Evolutionary conservation across 2,888 invertebrate species (phyloP).

Genomic region (Lepidochitona cinerea): DNA sequence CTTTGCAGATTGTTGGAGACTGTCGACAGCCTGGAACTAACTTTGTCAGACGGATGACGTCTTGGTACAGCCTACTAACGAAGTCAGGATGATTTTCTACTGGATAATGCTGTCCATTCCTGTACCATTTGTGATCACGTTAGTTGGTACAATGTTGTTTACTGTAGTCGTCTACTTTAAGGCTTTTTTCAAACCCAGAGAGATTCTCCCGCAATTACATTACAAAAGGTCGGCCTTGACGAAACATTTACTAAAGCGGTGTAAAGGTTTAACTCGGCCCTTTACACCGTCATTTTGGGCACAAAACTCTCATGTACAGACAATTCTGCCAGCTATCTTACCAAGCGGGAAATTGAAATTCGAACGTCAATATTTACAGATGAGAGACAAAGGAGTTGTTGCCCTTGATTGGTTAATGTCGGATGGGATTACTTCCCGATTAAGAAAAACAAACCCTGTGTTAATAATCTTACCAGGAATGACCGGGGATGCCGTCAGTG

Average conservation of each 20-base stretch:
- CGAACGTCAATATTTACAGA: slow-evolving; percentile 55
- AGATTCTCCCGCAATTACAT: slow-evolving; percentile 47
- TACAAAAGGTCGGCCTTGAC: slow-evolving; percentile 58
- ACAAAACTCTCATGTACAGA: slow-evolving; percentile 56
- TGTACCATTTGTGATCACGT: slow-evolving; percentile 19
- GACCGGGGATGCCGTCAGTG: slow-evolving; percentile 42
- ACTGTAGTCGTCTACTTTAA: slow-evolving; percentile 41
- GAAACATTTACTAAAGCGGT: slow-evolving; percentile 50
- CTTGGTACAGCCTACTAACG: too few relatives aligned
- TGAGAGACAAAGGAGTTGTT: slow-evolving; percentile 60
- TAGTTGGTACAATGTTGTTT: slow-evolving; percentile 36
- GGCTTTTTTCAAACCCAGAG: slow-evolving; percentile 36
- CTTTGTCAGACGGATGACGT: too few relatives aligned
- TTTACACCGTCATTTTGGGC: slow-evolving; percentile 54
- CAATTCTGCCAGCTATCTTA: slow-evolving; percentile 39
- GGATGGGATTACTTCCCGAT: neutral
- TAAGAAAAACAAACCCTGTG: slow-evolving; percentile 29
- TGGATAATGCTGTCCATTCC: slow-evolving; percentile 18
- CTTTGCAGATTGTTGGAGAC: too few relatives aligned
- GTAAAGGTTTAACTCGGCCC: slow-evolving; percentile 45
- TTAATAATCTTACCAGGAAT: slow-evolving; percentile 56
- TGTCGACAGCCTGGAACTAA: too few relatives aligned
- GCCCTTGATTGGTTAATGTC: slow-evolving; percentile 60
- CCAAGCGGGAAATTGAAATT: slow-evolving; percentile 33
- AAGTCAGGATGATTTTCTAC: neutral